Evolutionary conservation across 2,797 vertebrate species (phyloP).

Genomic region (Cirrhinus mrigala): DNA sequence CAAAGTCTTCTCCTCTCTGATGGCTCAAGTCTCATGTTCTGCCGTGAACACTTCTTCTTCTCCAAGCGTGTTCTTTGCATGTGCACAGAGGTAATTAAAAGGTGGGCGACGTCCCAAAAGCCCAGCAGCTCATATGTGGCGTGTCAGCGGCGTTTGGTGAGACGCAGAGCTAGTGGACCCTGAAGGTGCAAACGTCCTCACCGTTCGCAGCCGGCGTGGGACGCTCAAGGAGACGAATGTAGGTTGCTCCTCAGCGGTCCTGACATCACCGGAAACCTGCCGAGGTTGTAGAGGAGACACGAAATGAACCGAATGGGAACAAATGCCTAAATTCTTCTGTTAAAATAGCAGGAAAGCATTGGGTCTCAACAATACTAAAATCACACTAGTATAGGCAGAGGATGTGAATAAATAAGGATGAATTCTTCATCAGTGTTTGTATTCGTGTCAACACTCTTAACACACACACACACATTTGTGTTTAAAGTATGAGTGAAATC

Average conservation of each 20-base stretch:
- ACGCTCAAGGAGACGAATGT: conserved; percentile 54
- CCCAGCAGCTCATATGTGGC: neutral
- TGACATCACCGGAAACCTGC: conserved; percentile 8
- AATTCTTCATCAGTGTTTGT: neutral
- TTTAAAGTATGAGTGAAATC: neutral
- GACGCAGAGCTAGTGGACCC: conserved; percentile 37
- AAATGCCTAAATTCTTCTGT: neutral
- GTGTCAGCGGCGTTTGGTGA: conserved; percentile 21
- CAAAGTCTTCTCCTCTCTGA: conserved; percentile 7
- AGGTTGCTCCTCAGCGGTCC: conserved; percentile 46
- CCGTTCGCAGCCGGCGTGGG: neutral
- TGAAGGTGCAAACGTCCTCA: conserved; percentile 57
- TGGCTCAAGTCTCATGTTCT: no score
- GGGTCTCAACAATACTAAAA: neutral
- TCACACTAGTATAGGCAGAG: neutral
- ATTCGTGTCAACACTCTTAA: no score
- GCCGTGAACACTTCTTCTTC: neutral
- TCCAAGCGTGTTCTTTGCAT: conserved; percentile 19
- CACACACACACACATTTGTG: neutral
- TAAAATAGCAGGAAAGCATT: neutral
- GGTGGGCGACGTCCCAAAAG: conserved; percentile 14
- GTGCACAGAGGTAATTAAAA: conserved; percentile 50
- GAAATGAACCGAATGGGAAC: conserved; percentile 1
- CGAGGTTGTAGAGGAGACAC: conserved; percentile 18
- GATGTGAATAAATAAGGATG: neutral